Evolutionary conservation across 2,797 vertebrate species (phyloP), one percentile per base, ranked within the genome.

Genomic region (Thaleichthys pacificus): DNA sequence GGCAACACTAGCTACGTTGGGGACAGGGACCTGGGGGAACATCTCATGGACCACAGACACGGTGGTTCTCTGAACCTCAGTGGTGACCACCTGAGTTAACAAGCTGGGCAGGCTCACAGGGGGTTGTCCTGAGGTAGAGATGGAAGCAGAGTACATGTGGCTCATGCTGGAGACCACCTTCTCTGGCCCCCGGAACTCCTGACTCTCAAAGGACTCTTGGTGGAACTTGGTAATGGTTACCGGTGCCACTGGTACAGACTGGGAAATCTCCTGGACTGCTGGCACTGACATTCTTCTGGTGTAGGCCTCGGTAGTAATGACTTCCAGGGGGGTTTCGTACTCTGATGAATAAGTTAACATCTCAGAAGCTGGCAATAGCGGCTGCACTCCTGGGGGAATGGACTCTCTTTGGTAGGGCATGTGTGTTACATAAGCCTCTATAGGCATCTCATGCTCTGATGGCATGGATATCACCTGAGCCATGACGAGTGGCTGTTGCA

Each of bases 21-120:
- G 87, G 77, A 93, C 87, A 76, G 94, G 83, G 70, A 91, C 84
- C 60, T 91, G 84, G 77, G 92, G 88, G 38, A 91, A 72, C 85
- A 86, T 89, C 86, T 94, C 94, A 88, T 95, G 95, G 57, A 93
- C 87, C 71, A 94, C 87, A 74, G 95, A 95, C 71, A 94, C 89
- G 35, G 94, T 92, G 22, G 93, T 91, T 80, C 94, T 96, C 78
- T 95, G 88, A 69, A 94, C 88, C 73, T 95, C 95, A 74, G 93
- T 92, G 75, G 94, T 93, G 71, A 95, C 86, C 69, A 95, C 90
- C 80, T 95, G 94, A 77, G 93, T 90, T 75, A 95, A 90, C 67
- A 95, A 85, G 63, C 84, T 91, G 38, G 95, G 89, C 51, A 90
- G 64, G 35, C 80, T 86, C 81, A 90, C 86, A 83, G 93, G 82